Base-by-base conservation (phyloP, 2,888 invertebrate genomes). In the Nysson spinosus region DNA sequence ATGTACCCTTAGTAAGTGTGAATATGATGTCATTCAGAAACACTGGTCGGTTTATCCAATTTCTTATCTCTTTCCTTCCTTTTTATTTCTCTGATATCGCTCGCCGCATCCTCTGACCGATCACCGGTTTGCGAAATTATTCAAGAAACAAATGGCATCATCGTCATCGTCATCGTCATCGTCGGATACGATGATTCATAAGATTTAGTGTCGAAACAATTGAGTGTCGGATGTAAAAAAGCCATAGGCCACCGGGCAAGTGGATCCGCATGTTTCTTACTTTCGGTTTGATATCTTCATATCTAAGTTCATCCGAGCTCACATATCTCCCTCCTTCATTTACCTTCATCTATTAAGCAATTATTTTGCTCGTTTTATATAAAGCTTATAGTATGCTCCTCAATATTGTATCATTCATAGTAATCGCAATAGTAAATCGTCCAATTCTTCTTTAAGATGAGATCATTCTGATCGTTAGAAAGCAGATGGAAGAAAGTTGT, bases 151-250 rank as follows among this genome's bases (percentile, higher is more conserved):
- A 52, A 26, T 66, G 62, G 30, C 52, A 58, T 69, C 69, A 62
- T 58, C 62, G 39, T 19, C 5, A 37, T 28, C 43, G 49, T 40
- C 32, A 12, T 24, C 62, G 39, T 19, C 5, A 37, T 28, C 43
- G 49, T 40, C 32, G n/a, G 19, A 9, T 11, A 7, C 35, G 62
- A 69, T 71, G 69, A 69, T 50, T 69, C 62, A 65, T 32, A 32
- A 22, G 32, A 55, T 56, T 50, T 62, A 42, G 35, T 44, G 47
- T 42, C 24, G 47, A 65, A 69, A 66, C 56, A 54, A 61, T 66
- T 52, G 50, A 44, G 30, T 32, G 26, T 43, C 39, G 43, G 22
- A 58, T 51, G 51, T n/a, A 22, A 32, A 57, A 50, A 44, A 54
- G 17, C 35, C 24, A 52, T 35, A 35, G n/a, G 49, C 22, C 64